phyloP scores from a whole-genome alignment of 2,797 vertebrate genomes.

The Pantherophis alleghaniensis region DNA sequence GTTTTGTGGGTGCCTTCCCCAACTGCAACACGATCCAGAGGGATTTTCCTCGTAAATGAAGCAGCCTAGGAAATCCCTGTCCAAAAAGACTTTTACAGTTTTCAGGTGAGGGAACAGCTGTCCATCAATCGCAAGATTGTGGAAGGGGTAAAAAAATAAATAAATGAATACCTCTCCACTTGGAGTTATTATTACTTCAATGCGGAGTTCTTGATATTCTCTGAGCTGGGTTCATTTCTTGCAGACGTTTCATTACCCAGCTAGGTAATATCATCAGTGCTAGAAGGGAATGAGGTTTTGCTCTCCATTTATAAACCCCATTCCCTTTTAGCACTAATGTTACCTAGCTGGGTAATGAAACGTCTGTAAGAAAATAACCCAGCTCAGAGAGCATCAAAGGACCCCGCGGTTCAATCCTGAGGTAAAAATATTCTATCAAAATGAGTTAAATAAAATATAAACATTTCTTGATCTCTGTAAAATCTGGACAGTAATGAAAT shows the following conservation, averaged over 20 bases:
- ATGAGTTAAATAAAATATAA: not conserved
- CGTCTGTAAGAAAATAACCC: not conserved
- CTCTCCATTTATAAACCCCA: not conserved
- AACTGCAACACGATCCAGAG: not conserved
- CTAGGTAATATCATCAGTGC: not conserved
- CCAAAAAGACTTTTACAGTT: not conserved
- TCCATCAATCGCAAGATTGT: not conserved
- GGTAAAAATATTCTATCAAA: not conserved
- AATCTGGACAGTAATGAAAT: not conserved
- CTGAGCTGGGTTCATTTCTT: not conserved
- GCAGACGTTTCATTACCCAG: not conserved
- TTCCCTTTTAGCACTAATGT: not conserved
- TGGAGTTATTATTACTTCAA: not conserved
- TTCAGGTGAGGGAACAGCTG: not conserved
- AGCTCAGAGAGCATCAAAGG: not conserved
- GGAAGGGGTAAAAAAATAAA: not conserved
- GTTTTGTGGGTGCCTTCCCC: not conserved
- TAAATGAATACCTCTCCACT: not conserved
- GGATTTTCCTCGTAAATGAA: not conserved
- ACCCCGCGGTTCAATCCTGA: not conserved
- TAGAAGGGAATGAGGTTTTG: not conserved
- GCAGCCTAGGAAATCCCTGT: not conserved
- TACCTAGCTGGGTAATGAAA: not conserved
- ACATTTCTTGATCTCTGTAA: slow-evolving; percentile 10
- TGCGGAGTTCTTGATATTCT: not conserved